Evolutionary conservation across 2,888 invertebrate genomes (phyloP), one percentile per base, ranked within the genome.

Genomic region (Pogonocherus hispidulus): DNA sequence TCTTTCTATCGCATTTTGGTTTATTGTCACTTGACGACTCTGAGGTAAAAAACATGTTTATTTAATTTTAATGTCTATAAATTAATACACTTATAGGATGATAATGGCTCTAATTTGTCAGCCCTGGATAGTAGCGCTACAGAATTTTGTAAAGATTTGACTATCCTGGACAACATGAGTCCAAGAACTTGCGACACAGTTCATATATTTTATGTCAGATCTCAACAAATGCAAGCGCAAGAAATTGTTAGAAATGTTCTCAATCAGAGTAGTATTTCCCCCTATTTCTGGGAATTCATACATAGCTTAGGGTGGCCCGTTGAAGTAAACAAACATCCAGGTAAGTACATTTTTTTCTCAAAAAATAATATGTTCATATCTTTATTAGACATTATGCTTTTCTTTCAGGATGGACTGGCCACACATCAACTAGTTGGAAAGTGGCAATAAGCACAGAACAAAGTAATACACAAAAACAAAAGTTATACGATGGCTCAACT

Each of bases 1-100:
- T 99, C 22, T 97, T 99, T 84, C 87, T 99, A 16, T 97, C 98
- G 2, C 97, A 99, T 85, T 97, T 99, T 85, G 99, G 99, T 0
- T 94, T 98, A 80, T 87, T 99, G 16, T 91, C 92, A 41, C 88
- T 91, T 44, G 87, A 87, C 67, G 84, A 85, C 1, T 79, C 81
- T 62, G 82, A 81, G 66, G 79, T 78, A 73, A 69, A 57, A 35
- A 47, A 47, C 8, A 16, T 18, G 14, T 19, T n/a, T 3, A 22
- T 22, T 46, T 44, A 11, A 3, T 2, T 9, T 49, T n/a, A 47
- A 44, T 32, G 46, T 2, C 8, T 19, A 46, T 14, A 1, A 19
- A 19, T 16, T 1, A 23, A 46, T 2, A 16, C 18, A 20, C 56
- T 68, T 70, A 44, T 51, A 75, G 75, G 57, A 75, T n/a, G 59